These are phyloP conservation scores for Epizoanthus illoricatus DNA, from an alignment of 92 coral and sea anemone genomes.

Conservation along the genomic window DNA sequence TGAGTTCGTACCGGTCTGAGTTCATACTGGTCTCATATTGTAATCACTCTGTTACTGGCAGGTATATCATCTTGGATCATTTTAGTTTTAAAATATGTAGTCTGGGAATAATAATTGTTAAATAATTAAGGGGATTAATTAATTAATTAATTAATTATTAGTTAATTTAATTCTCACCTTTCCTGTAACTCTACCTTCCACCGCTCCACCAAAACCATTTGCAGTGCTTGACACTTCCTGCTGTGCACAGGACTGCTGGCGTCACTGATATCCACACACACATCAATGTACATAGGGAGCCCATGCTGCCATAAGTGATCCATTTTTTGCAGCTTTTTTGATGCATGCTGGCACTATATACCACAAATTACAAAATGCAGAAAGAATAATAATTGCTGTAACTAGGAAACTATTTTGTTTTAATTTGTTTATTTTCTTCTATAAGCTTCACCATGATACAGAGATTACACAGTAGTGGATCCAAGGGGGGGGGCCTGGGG, in stretches of 20 bases:
- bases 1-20: too few species aligned
- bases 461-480: too few species aligned
- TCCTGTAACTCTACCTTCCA: slow-evolving; percentile 75
- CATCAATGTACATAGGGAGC: slow-evolving; percentile 62
- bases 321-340: slow-evolving; percentile 53
- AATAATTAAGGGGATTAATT: too few species aligned
- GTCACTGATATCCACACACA: slow-evolving; percentile 45
- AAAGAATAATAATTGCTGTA: too few species aligned
- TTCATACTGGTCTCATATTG: not conserved
- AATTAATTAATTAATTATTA: too few species aligned
- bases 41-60: too few species aligned
- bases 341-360: slow-evolving; percentile 64
- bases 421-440: not conserved
- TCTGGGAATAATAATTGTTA: too few species aligned
- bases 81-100: too few species aligned
- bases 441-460: too few species aligned
- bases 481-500: too few species aligned
- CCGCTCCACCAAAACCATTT: slow-evolving; percentile 72
- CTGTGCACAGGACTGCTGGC: not conserved
- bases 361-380: not conserved
- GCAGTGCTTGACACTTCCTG: slow-evolving; percentile 5
- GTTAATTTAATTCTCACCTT: slow-evolving; percentile 46
- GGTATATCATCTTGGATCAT: too few species aligned
- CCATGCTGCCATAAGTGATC: slow-evolving; percentile 62
- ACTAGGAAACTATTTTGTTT: not conserved